Conservation (phyloP, 2,113 vertebrate species). For the Microcebus jonahi region DNA sequence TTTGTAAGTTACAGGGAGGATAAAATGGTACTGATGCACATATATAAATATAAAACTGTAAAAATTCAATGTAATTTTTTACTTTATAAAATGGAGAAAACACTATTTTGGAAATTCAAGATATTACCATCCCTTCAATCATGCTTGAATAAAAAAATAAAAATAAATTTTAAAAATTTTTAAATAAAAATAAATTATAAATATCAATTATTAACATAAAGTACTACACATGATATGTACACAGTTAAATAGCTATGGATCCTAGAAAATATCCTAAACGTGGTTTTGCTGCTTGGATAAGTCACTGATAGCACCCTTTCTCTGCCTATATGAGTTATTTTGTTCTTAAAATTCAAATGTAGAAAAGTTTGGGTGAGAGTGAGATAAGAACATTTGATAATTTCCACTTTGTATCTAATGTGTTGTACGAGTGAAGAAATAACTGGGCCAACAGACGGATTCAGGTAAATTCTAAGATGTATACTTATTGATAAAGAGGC, state of each 20-base stretch:
- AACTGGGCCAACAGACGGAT: not conserved
- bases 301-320: not conserved
- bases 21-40: not conserved
- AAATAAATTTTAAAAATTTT: too few relatives aligned
- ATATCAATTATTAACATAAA: conserved; percentile 14
- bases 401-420: not conserved
- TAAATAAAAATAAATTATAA: not conserved
- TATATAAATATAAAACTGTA: not conserved
- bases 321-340: not conserved
- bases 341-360: not conserved
- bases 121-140: not conserved
- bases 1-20: not conserved
- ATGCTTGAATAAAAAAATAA: not conserved
- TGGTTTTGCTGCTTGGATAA: not conserved
- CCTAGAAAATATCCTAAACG: not conserved
- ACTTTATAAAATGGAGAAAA: not conserved
- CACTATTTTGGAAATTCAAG: not conserved
- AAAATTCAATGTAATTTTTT: not conserved
- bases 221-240: not conserved
- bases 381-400: not conserved
- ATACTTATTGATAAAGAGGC: not conserved
- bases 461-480: not conserved
- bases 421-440: not conserved
- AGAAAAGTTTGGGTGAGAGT: not conserved
- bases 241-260: not conserved